phyloP scores from a whole-genome alignment of 2,888 invertebrate species.

The Drosophila helvetica region DNA sequence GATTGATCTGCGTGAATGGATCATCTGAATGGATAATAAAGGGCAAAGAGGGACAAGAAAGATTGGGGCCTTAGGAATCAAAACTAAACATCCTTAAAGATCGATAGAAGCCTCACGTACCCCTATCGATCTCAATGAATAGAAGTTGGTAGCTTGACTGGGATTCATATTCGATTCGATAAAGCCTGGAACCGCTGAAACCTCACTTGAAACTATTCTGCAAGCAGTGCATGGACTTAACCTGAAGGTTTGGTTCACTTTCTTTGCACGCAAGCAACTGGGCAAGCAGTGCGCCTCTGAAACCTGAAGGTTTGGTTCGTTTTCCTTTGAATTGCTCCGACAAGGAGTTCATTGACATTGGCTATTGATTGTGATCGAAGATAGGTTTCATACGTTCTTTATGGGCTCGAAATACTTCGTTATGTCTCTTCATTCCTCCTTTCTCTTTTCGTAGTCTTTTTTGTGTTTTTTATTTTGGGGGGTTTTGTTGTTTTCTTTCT shows the following conservation, averaged over 20 bases:
- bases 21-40: slow-evolving; percentile 18
- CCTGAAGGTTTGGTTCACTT: no score
- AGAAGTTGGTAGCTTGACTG: no score
- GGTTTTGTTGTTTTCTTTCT: slow-evolving; percentile 13
- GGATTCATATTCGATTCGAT: no score
- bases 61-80: neutral
- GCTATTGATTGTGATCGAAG: neutral
- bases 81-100: no score
- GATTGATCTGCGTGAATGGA: slow-evolving; percentile 27
- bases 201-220: no score
- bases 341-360: neutral
- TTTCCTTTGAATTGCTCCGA: no score
- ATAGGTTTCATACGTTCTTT: fast-evolving
- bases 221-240: no score
- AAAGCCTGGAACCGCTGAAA: no score
- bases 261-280: neutral
- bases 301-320: no score
- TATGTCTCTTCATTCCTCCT: neutral
- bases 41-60: neutral
- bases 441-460: no score
- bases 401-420: neutral
- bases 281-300: no score
- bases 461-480: slow-evolving; percentile 2
- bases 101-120: neutral
- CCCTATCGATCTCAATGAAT: no score